These are phyloP conservation scores for Micropoecilia bifurca DNA, from an alignment of 2,797 vertebrate genomes.

Conservation along the genomic window DNA sequence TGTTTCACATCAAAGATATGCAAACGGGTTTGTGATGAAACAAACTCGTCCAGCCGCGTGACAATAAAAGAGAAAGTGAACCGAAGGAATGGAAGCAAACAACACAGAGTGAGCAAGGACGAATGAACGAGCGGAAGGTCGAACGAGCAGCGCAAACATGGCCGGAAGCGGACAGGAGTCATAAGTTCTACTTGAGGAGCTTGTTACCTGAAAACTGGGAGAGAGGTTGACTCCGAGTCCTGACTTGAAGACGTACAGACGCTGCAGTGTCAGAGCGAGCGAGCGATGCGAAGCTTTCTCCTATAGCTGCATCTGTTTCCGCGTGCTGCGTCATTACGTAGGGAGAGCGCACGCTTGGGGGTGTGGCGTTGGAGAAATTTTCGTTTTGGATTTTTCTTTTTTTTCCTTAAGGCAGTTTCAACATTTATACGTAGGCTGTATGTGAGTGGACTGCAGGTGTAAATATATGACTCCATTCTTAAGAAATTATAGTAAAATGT, in stretches of 20 bases:
- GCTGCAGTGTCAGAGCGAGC: background rate
- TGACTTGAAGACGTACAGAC: background rate
- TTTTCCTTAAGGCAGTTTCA: background rate
- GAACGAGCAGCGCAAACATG: background rate
- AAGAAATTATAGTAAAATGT: too few species aligned
- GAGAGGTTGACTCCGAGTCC: background rate
- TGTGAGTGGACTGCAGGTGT: background rate
- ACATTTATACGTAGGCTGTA: background rate
- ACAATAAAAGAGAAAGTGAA: background rate
- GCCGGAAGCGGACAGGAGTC: background rate
- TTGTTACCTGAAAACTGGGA: conserved; percentile 1
- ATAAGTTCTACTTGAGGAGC: too few species aligned
- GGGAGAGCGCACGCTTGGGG: background rate
- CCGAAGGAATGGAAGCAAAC: background rate
- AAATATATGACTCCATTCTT: too few species aligned
- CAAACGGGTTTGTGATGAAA: background rate
- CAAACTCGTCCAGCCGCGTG: background rate
- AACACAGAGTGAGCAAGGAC: background rate
- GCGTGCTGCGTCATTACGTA: conserved; percentile 11
- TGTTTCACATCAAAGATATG: background rate
- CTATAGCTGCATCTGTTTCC: background rate
- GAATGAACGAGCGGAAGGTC: background rate
- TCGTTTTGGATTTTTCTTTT: background rate
- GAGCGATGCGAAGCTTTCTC: background rate
- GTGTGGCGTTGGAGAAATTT: background rate